Evolutionary conservation across 1,140 invertebrate genomes (phyloP), one percentile per base, ranked within the genome.

Genomic region (Drosophila dunni): DNA sequence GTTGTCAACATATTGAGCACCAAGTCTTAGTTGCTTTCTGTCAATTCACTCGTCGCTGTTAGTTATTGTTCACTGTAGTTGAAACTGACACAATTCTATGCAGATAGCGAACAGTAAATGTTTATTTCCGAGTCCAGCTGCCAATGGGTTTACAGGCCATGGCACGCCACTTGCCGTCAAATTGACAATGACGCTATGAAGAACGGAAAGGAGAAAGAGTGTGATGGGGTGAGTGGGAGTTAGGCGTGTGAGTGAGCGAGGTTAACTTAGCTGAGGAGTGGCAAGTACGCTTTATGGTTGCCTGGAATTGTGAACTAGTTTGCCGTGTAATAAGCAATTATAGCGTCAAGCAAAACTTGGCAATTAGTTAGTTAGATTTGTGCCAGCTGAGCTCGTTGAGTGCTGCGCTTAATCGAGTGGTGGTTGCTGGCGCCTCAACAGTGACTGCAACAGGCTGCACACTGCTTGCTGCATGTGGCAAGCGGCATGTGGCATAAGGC

Each of bases 261-360:
- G n/a, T 34, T 40, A 8, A 36, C 13, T 29, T 3, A n/a, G 11
- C 11, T 13, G 8, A 50, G 70, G 8, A 42, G 34, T 53, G 61
- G 33, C 34, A 33, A 63, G 60, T 51, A 34, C 36, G 40, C 53
- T 53, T 38, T 24, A 50, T 36, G 48, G 45, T 48, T 17, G 46
- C 60, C n/a, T 54, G 63, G 71, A 62, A 70, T 82, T 81, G 79
- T 81, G 75, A 81, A 75, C 73, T 82, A 81, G 79, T 78, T 82
- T 82, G 70, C 75, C 79, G 80, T 82, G 79, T 82, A 82, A 82
- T 82, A 82, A 82, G 79, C 79, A 82, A 82, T 82, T 82, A 82
- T 63, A 45, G 73, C 57, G 78, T 66, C 62, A 67, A 75, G 67
- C 79, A 65, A 74, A 64, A 50, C 75, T 71, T 62, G 65, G 65